These are phyloP conservation scores for Chrysolophus pictus DNA, from an alignment of 2,797 vertebrate genomes.

Conservation along the genomic window DNA sequence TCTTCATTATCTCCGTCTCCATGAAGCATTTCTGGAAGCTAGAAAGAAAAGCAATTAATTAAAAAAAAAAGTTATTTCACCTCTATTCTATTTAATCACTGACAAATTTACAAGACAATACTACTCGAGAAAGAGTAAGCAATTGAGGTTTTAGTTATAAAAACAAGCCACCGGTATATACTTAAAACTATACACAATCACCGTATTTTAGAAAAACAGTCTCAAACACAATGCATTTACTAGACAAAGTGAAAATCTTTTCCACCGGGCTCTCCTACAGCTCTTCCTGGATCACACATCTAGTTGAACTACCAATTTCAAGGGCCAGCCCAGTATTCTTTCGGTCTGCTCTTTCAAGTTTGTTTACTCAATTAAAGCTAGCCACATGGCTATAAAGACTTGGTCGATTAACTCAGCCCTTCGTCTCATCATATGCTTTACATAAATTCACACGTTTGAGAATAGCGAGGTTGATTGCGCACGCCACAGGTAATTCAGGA, in stretches of 20 bases:
- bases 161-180: neutral
- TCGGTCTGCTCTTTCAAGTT: neutral
- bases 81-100: neutral
- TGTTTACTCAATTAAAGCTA: neutral
- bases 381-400: neutral
- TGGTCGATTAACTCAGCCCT: neutral
- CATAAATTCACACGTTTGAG: neutral
- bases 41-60: neutral
- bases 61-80: neutral
- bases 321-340: neutral
- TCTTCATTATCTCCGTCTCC: constrained; percentile 92
- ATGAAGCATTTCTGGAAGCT: constrained; percentile 98
- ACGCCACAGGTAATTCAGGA: neutral
- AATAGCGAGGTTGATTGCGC: neutral
- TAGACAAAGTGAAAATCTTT: neutral
- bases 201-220: neutral
- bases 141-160: neutral
- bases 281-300: neutral
- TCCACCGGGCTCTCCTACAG: neutral
- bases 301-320: neutral
- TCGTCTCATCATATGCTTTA: neutral
- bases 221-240: neutral
- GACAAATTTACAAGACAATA: neutral
- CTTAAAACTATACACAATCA: neutral
- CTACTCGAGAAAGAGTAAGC: neutral